Evolutionary conservation across 2,113 vertebrate genomes (phyloP).

Genomic region (Dipodomys stephensi): DNA sequence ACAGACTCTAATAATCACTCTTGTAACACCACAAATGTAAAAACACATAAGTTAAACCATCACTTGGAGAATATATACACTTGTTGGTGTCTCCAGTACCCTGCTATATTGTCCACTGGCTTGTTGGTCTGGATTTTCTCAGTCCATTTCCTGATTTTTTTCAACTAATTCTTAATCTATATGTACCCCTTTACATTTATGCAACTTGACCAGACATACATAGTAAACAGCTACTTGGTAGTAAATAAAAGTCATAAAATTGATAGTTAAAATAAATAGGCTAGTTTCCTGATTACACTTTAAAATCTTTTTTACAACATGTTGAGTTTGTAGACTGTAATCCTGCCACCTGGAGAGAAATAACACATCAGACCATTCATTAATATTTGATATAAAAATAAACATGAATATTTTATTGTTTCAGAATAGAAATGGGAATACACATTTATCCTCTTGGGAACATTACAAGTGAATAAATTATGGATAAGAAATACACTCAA

Average conservation of each 20-base stretch:
- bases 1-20: not conserved
- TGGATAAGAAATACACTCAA: not conserved
- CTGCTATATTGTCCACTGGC: too few relatives aligned
- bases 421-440: not conserved
- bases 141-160: not conserved
- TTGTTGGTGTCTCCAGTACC: not conserved
- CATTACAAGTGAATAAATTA: constrained; percentile 24
- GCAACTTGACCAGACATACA: not conserved
- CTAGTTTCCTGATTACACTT: not conserved
- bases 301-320: not conserved
- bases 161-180: not conserved
- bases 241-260: not conserved
- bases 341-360: not conserved
- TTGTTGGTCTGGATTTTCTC: not conserved
- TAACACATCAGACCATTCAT: not conserved
- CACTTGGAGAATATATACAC: not conserved
- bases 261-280: not conserved
- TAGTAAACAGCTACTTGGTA: not conserved
- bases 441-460: not conserved
- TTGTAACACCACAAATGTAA: not conserved
- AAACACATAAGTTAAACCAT: not conserved
- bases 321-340: not conserved
- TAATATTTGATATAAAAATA: not conserved
- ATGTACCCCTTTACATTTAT: not conserved
- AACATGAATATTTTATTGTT: constrained; percentile 24